phyloP scores from a whole-genome alignment of 2,113 vertebrate species.

The Amblyopsis rosae region DNA sequence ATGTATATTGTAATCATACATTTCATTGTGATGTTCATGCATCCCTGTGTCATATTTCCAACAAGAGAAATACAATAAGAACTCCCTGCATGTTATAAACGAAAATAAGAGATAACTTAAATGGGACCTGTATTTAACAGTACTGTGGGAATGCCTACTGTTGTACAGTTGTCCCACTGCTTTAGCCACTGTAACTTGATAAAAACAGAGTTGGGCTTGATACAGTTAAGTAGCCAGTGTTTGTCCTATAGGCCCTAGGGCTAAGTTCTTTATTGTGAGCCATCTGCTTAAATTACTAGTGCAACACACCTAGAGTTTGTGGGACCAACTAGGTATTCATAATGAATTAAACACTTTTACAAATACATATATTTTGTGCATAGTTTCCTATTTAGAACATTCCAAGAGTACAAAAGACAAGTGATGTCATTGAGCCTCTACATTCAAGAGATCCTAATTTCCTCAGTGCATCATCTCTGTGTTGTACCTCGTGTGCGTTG shows the following conservation, averaged over 20 bases:
- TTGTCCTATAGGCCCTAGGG: not conserved
- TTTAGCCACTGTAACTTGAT: not conserved
- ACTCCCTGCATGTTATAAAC: conserved; percentile 13
- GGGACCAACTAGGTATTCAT: conserved; percentile 32
- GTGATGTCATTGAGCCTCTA: not conserved
- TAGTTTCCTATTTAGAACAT: no score
- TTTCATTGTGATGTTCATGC: not conserved
- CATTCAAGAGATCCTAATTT: conserved; percentile 1
- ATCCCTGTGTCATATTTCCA: conserved; percentile 7
- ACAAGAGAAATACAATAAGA: not conserved
- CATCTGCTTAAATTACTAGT: conserved; percentile 24
- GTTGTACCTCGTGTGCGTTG: conserved; percentile 5
- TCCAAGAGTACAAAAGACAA: not conserved
- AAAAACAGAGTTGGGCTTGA: not conserved
- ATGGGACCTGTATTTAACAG: not conserved
- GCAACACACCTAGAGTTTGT: conserved; percentile 22
- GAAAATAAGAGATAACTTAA: not conserved
- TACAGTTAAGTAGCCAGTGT: conserved; percentile 17
- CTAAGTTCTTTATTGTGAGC: conserved; percentile 1
- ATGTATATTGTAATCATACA: not conserved
- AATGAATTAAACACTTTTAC: conserved; percentile 30
- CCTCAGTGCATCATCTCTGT: not conserved
- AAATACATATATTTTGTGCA: conserved; percentile 7
- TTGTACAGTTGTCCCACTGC: not conserved
- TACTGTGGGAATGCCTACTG: not conserved